phyloP scores from a whole-genome alignment of 1,140 invertebrate genomes.

The Brachystomella parvula region DNA sequence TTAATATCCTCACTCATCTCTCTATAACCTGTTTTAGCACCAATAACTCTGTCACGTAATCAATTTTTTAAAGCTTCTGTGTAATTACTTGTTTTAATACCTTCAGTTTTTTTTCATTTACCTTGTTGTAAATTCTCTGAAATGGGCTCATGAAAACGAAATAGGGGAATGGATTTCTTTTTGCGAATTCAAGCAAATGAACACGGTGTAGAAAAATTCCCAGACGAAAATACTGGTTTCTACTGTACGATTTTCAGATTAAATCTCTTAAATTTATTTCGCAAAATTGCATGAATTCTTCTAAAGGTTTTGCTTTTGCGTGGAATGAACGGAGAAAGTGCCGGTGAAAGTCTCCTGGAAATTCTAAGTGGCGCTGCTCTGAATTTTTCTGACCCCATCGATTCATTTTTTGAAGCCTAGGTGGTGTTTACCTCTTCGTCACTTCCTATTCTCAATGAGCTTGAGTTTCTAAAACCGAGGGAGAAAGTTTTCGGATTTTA shows the following conservation, averaged over 20 bases:
- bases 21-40: background rate
- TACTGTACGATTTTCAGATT: background rate
- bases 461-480: background rate
- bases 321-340: background rate
- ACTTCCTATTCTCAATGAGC: background rate
- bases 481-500: background rate
- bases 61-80: background rate
- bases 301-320: background rate
- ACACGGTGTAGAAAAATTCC: background rate
- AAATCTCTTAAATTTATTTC: background rate
- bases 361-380: background rate
- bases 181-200: background rate
- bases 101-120: background rate
- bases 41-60: background rate
- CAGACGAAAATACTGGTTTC: background rate
- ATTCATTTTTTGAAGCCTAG: background rate
- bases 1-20: no score
- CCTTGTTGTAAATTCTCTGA: background rate
- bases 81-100: background rate
- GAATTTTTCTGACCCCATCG: background rate
- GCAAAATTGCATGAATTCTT: background rate
- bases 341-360: background rate
- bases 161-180: no score
- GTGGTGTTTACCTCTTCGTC: background rate
- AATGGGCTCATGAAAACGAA: background rate